Evolutionary conservation across 2,113 vertebrate genomes (phyloP).

Genomic region (Thalassoma bifasciatum): DNA sequence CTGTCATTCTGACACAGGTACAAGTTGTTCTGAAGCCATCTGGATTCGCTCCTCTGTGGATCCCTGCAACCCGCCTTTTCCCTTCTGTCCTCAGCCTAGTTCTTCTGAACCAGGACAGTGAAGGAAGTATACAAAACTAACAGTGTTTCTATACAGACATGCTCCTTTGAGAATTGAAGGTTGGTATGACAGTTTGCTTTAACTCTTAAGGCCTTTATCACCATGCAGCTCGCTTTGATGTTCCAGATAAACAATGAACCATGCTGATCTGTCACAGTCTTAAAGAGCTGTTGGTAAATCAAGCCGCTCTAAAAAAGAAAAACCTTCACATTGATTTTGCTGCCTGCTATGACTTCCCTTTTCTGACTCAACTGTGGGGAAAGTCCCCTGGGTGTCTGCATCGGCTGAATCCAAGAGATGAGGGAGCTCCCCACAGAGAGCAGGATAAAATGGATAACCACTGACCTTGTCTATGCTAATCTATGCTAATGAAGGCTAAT

Average conservation of each 20-base stretch:
- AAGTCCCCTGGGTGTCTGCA: conserved; percentile 15
- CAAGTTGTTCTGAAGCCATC: conserved; percentile 43
- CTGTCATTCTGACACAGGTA: conserved; percentile 62
- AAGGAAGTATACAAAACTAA: not conserved
- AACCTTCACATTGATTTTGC: conserved; percentile 40
- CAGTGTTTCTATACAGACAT: too few species aligned
- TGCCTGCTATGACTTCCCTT: conserved; percentile 23
- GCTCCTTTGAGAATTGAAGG: too few species aligned
- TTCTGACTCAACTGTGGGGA: not conserved
- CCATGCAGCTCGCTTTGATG: conserved; percentile 39
- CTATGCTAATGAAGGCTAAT: conserved; percentile 61
- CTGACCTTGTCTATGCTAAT: conserved; percentile 58
- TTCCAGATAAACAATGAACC: conserved; percentile 8
- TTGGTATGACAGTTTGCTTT: too few species aligned
- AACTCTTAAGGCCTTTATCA: too few species aligned
- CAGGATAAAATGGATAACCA: conserved; percentile 43
- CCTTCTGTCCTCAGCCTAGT: not conserved
- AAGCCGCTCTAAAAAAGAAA: conserved; percentile 18
- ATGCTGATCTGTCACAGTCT: not conserved
- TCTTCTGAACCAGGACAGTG: not conserved
- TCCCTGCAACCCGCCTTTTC: not conserved
- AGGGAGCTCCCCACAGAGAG: not conserved
- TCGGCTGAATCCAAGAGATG: conserved; percentile 3
- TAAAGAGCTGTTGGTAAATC: conserved; percentile 27
- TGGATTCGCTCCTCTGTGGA: conserved; percentile 32